phyloP scores from a whole-genome alignment of 2,797 vertebrate species.

The Discoglossus pictus region DNA sequence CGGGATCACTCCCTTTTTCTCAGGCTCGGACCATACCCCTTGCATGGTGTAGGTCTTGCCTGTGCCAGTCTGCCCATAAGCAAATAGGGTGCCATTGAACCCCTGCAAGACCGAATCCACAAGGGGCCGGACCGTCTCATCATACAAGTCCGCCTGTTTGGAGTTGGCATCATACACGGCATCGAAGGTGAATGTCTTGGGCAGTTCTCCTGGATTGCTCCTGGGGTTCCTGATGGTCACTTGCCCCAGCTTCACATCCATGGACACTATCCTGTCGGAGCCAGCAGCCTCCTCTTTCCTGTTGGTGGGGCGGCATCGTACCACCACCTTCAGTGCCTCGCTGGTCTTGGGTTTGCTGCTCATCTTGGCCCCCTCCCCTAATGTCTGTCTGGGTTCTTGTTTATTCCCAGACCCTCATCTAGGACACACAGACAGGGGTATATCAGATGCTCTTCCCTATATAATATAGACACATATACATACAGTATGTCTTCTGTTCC shows the following conservation, averaged over 20 bases:
- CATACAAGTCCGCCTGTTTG: constrained; percentile 87
- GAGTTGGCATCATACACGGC: constrained; percentile 86
- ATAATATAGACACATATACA: background rate
- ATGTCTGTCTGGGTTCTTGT: constrained; percentile 25
- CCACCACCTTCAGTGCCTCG: constrained; percentile 93
- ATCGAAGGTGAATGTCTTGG: constrained; percentile 94
- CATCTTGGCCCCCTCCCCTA: constrained; percentile 55
- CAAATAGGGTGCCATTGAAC: constrained; percentile 93
- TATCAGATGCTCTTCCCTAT: background rate
- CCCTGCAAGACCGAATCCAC: constrained; percentile 89
- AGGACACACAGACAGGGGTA: constrained; percentile 1
- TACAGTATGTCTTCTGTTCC: background rate
- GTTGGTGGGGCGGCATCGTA: constrained; percentile 88
- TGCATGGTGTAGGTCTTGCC: constrained; percentile 97
- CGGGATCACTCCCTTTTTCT: constrained; percentile 87
- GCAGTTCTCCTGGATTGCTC: constrained; percentile 78
- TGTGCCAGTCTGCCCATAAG: constrained; percentile 93
- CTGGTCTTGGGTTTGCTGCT: constrained; percentile 73
- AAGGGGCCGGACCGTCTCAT: constrained; percentile 89
- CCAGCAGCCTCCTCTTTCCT: constrained; percentile 77
- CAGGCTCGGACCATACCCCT: constrained; percentile 82
- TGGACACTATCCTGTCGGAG: constrained; percentile 78
- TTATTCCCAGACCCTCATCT: constrained; percentile 31
- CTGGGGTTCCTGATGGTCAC: constrained; percentile 87
- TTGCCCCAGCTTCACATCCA: constrained; percentile 89